These are phyloP conservation scores for Cebus imitator DNA, from an alignment of 2,113 vertebrate genomes.

Conservation along the genomic window DNA sequence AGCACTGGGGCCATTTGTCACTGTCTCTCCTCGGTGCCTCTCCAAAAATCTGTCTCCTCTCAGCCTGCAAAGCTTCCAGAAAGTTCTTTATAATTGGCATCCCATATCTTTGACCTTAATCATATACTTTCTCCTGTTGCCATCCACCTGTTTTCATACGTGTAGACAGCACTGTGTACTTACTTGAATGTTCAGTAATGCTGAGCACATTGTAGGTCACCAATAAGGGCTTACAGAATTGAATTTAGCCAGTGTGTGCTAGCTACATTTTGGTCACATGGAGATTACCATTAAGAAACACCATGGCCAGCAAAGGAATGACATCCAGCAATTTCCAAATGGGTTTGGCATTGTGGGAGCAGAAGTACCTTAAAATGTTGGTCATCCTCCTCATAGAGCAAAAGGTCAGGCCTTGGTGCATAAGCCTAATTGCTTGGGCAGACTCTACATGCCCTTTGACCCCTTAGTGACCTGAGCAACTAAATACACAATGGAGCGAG, in stretches of 20 bases:
- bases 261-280: neutral
- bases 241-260: neutral
- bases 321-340: conserved; percentile 64
- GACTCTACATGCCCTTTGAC: conserved; percentile 65
- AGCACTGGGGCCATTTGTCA: conserved; percentile 18
- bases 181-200: neutral
- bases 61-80: conserved; percentile 50
- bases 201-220: neutral
- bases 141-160: neutral
- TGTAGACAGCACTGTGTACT: neutral
- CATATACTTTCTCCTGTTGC: neutral
- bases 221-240: neutral
- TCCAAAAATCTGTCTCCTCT: conserved; percentile 15
- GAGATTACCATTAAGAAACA: conserved; percentile 20
- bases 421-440: conserved; percentile 75
- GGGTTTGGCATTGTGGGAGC: conserved; percentile 15
- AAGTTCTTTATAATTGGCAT: conserved; percentile 4
- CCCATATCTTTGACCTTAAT: neutral
- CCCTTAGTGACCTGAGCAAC: conserved; percentile 54
- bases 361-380: conserved; percentile 24
- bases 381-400: neutral
- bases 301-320: neutral
- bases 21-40: neutral
- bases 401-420: conserved; percentile 68
- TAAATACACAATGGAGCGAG: conserved; percentile 57